Percentiles rank a stretch among this genome's conserved stretches.
Evolutionary conservation across 2,888 invertebrate genomes (phyloP).

Genomic region (Nyleta sp.): DNA sequence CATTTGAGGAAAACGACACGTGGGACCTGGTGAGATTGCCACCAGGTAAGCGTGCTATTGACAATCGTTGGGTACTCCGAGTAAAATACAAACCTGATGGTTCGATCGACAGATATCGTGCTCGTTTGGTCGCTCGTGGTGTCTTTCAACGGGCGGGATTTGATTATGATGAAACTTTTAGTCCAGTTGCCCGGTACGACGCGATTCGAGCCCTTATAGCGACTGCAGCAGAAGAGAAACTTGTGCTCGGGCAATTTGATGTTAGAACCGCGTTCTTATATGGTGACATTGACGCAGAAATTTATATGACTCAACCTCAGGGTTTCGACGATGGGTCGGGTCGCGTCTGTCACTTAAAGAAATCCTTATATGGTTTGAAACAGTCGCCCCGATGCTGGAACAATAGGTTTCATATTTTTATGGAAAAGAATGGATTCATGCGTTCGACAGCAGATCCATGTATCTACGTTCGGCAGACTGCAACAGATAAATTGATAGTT

Average conservation of each 20-base stretch:
- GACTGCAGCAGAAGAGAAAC: conserved; percentile 49
- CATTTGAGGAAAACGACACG: conserved; percentile 45
- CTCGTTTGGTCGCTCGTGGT: conserved; percentile 51
- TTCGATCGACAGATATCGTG: conserved; percentile 56
- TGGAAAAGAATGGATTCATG: conserved; percentile 58
- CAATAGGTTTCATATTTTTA: conserved; percentile 54
- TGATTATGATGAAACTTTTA: conserved; percentile 65
- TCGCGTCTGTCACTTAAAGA: conserved; percentile 68
- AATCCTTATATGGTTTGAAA: conserved; percentile 71
- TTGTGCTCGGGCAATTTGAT: conserved; percentile 62
- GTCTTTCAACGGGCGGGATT: conserved; percentile 53
- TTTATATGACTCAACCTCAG: conserved; percentile 71
- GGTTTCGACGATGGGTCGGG: conserved; percentile 67
- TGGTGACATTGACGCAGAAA: conserved; percentile 55
- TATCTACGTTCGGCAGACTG: conserved; percentile 53
- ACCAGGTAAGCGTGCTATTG: conserved; percentile 49
- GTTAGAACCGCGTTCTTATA: conserved; percentile 62
- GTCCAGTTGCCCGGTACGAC: conserved; percentile 55
- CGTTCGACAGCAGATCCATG: conserved; percentile 65
- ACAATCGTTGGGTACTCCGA: conserved; percentile 65
- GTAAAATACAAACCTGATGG: conserved; percentile 62
- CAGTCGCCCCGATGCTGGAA: conserved; percentile 63
- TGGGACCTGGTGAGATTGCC: conserved; percentile 56
- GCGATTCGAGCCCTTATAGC: conserved; percentile 55
- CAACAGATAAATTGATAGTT: conserved; percentile 48